These are phyloP conservation scores for Lordiphosa mommai DNA, from an alignment of 1,140 invertebrate genomes.

Conservation along the genomic window DNA sequence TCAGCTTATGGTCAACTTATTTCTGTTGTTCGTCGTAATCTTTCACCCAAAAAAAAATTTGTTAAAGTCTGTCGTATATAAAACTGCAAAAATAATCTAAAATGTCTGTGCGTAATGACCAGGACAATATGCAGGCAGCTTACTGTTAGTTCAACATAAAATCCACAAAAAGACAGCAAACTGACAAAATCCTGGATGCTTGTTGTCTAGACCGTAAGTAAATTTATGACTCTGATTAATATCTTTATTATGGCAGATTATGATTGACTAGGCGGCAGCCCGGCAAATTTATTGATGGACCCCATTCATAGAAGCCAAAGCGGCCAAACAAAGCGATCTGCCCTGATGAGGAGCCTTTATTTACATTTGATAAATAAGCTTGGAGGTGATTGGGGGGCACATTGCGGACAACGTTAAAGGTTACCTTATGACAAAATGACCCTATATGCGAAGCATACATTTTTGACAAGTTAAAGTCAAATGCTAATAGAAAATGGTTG, in stretches of 20 bases:
- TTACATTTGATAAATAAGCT: slow-evolving; percentile 36
- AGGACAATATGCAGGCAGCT: slow-evolving; percentile 27
- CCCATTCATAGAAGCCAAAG: not conserved
- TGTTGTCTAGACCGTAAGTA: slow-evolving; percentile 51
- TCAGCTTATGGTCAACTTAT: slow-evolving; percentile 26
- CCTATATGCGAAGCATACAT: too few species aligned
- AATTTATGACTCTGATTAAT: slow-evolving; percentile 53
- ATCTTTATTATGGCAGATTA: slow-evolving; percentile 52
- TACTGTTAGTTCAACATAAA: not conserved
- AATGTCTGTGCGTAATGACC: slow-evolving; percentile 44
- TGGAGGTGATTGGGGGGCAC: not conserved
- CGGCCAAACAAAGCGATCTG: slow-evolving; percentile 16
- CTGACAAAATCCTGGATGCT: slow-evolving; percentile 22
- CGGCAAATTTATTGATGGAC: slow-evolving; percentile 40
- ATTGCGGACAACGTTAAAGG: not conserved
- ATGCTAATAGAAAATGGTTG: slow-evolving; percentile 1
- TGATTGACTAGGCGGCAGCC: slow-evolving; percentile 50
- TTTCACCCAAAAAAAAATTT: slow-evolving; percentile 19
- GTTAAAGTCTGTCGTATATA: slow-evolving; percentile 36
- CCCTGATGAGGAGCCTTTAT: slow-evolving; percentile 12
- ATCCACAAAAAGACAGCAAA: not conserved
- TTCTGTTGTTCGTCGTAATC: slow-evolving; percentile 5
- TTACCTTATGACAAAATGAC: not conserved
- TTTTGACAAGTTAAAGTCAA: slow-evolving; percentile 1
- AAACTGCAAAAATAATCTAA: slow-evolving; percentile 42